These are phyloP conservation scores for Metellina segmentata DNA, from an alignment of 2,888 invertebrate genomes.

Conservation along the genomic window DNA sequence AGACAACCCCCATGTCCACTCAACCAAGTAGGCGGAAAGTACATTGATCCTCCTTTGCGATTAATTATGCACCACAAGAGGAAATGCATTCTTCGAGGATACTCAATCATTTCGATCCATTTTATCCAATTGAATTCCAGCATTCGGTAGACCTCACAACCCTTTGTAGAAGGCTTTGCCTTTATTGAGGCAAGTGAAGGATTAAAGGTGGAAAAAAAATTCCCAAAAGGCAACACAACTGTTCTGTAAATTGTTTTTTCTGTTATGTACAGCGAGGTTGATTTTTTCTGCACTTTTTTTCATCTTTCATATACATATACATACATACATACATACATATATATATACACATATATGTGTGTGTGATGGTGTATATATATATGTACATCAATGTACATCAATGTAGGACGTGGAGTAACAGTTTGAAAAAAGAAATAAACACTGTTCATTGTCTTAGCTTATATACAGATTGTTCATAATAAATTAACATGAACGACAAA, in stretches of 20 bases:
- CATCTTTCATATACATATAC: slow-evolving; percentile 21
- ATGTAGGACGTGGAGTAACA: slow-evolving; percentile 17
- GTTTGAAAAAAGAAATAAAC: slow-evolving; percentile 45
- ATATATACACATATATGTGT: slow-evolving; percentile 1
- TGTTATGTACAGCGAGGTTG: slow-evolving; percentile 55
- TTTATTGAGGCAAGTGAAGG: slow-evolving; percentile 37
- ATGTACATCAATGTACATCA: slow-evolving; percentile 7
- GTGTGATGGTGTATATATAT: slow-evolving; percentile 9
- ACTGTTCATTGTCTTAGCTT: slow-evolving; percentile 72
- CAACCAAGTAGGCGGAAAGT: no score
- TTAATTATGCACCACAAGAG: no score
- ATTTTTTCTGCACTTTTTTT: slow-evolving; percentile 15
- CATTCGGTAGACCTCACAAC: slow-evolving; percentile 5
- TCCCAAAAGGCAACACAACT: slow-evolving; percentile 42
- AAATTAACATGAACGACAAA: slow-evolving; percentile 60
- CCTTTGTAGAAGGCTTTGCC: slow-evolving; percentile 10
- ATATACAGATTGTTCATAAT: slow-evolving; percentile 66
- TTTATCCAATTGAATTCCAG: neutral
- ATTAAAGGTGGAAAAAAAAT: slow-evolving; percentile 27
- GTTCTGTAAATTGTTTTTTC: slow-evolving; percentile 6
- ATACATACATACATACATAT: slow-evolving; percentile 17
- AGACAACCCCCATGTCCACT: no score
- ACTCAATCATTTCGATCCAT: neutral
- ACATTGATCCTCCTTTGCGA: no score
- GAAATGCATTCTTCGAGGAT: neutral